Conservation (phyloP, 2,113 vertebrate species). For the Echinops telfairi region DNA sequence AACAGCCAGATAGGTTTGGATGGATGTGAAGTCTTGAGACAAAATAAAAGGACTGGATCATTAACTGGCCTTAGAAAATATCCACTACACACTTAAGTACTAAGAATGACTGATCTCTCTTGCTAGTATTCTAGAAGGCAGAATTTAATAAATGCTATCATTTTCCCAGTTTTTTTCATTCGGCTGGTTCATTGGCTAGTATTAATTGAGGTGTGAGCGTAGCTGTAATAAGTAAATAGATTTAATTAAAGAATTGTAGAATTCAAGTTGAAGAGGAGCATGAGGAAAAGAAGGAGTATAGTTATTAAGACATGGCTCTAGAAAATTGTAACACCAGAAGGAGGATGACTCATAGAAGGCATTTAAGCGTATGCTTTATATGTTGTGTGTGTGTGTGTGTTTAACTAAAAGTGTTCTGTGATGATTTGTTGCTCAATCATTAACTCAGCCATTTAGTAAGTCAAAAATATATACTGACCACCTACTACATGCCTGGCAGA, state of each 20-base stretch:
- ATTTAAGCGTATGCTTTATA: not conserved
- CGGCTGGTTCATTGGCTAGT: conserved; percentile 56
- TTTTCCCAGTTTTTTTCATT: conserved; percentile 62
- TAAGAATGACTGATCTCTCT: conserved; percentile 47
- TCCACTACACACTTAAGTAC: not conserved
- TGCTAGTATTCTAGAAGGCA: conserved; percentile 68
- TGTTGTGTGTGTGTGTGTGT: too few relatives aligned
- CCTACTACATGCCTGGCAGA: not conserved
- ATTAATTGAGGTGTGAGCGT: conserved; percentile 20
- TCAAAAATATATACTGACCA: not conserved
- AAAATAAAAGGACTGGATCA: conserved; percentile 63
- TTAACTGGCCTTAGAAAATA: conserved; percentile 62
- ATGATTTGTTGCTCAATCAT: not conserved
- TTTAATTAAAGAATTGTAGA: not conserved
- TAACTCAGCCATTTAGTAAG: conserved; percentile 18
- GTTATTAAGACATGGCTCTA: not conserved
- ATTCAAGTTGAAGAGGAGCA: not conserved
- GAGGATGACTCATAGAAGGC: not conserved
- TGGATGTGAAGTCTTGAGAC: conserved; percentile 57
- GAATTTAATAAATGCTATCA: conserved; percentile 67
- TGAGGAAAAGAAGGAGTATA: not conserved
- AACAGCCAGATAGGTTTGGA: conserved; percentile 65
- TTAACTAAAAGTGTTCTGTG: not conserved
- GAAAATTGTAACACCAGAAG: not conserved
- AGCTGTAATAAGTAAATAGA: not conserved